phyloP scores from a whole-genome alignment of 1,140 invertebrate genomes.

The Lordiphosa clarofinis region DNA sequence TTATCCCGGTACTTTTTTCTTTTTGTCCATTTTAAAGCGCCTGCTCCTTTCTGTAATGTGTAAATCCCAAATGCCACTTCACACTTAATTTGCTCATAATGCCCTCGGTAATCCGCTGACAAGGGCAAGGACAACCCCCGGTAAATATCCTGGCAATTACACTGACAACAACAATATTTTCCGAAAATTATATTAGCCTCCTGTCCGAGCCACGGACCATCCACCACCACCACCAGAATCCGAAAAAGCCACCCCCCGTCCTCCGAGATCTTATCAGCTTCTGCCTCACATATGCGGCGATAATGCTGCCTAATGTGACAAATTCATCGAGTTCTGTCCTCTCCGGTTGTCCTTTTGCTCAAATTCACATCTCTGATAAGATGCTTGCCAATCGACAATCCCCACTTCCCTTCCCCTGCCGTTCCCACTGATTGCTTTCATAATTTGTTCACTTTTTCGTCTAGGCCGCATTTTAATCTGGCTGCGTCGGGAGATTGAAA shows the following conservation, averaged over 20 bases:
- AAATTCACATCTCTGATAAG: slow-evolving; percentile 70
- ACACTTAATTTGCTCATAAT: slow-evolving; percentile 78
- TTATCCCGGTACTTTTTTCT: slow-evolving; percentile 3
- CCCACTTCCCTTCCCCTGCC: background rate
- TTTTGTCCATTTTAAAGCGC: slow-evolving; percentile 39
- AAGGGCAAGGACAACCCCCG: slow-evolving; percentile 31
- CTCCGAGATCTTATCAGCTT: slow-evolving; percentile 3
- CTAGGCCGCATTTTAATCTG: slow-evolving; percentile 53
- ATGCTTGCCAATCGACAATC: slow-evolving; percentile 26
- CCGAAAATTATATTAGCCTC: slow-evolving; percentile 53
- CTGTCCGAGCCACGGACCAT: slow-evolving; percentile 13
- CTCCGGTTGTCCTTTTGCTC: slow-evolving; percentile 51
- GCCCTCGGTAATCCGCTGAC: slow-evolving; percentile 64
- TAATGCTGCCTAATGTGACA: slow-evolving; percentile 69
- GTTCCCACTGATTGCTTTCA: slow-evolving; percentile 32
- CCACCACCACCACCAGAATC: slow-evolving; percentile 13
- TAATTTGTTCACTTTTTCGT: slow-evolving; percentile 27
- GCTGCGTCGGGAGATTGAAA: slow-evolving; percentile 34
- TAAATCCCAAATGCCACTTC: slow-evolving; percentile 74
- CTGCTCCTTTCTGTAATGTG: slow-evolving; percentile 23
- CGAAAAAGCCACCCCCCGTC: slow-evolving; percentile 4
- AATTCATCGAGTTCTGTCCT: slow-evolving; percentile 55
- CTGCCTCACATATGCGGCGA: slow-evolving; percentile 46
- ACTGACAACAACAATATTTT: slow-evolving; percentile 67
- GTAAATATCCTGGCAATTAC: slow-evolving; percentile 72